These are phyloP conservation scores for Plectropomus leopardus DNA, from an alignment of 2,113 vertebrate species.

Conservation along the genomic window DNA sequence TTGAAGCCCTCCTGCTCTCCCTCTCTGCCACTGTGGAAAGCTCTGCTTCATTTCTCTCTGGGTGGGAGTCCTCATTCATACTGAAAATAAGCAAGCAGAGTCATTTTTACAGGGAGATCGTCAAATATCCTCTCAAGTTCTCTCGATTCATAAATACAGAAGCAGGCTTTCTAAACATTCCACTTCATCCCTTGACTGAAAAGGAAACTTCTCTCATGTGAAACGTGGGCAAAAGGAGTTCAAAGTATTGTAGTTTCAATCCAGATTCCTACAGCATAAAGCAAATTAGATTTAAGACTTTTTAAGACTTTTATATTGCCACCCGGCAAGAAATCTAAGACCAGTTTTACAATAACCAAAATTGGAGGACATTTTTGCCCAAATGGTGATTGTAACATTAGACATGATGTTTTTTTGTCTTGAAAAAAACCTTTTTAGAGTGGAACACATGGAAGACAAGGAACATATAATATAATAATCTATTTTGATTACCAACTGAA, in stretches of 20 bases:
- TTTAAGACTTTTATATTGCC: no score
- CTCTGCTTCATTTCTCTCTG: constrained; percentile 57
- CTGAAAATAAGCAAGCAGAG: constrained; percentile 51
- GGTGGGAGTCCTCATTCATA: constrained; percentile 53
- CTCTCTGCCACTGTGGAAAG: constrained; percentile 53
- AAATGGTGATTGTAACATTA: no score
- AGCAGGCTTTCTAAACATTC: constrained; percentile 25
- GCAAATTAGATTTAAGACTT: no score
- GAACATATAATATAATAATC: no score
- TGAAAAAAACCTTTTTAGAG: no score
- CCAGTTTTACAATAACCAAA: no score
- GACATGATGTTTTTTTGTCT: no score
- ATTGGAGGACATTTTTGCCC: no score
- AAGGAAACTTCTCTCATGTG: neutral
- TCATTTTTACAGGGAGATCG: constrained; percentile 33
- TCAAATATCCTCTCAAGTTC: constrained; percentile 42
- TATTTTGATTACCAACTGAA: no score
- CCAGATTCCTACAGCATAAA: no score
- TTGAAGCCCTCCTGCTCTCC: constrained; percentile 43
- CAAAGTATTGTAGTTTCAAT: neutral
- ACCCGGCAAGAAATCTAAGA: no score
- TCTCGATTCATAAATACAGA: constrained; percentile 35
- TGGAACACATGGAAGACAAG: no score
- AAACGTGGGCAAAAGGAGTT: neutral
- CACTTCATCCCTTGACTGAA: neutral